Percentiles rank a stretch among this genome's conserved stretches.
Evolutionary conservation across 2,113 vertebrate genomes (phyloP).

Genomic region (Cyanistes caeruleus): DNA sequence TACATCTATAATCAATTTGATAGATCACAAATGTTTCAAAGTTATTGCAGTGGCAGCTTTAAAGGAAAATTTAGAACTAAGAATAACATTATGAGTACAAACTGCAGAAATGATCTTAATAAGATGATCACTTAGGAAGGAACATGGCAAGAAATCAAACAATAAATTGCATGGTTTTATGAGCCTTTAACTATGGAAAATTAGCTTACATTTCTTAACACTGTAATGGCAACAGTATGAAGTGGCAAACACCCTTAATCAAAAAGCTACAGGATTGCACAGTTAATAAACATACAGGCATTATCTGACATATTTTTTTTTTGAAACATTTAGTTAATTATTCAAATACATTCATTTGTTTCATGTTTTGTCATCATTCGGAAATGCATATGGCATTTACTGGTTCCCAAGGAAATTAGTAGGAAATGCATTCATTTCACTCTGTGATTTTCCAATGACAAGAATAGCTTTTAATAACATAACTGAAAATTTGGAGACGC

Average conservation of each 20-base stretch:
- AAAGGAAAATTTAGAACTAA: constrained; percentile 1
- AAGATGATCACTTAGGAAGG: not conserved
- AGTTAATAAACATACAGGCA: not conserved
- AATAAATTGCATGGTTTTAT: not conserved
- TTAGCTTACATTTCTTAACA: not conserved
- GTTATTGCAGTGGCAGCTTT: not conserved
- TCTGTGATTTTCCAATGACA: not conserved
- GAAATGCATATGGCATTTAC: not conserved
- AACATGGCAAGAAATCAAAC: constrained; percentile 10
- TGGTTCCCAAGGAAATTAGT: not conserved
- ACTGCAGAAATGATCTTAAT: not conserved
- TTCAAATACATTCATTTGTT: not conserved
- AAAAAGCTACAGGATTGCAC: not conserved
- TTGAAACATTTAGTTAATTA: not conserved
- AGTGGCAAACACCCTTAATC: not conserved
- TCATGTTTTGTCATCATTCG: not conserved
- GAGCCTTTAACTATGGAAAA: not conserved
- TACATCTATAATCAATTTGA: not conserved
- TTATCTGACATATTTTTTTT: not conserved
- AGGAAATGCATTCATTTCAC: not conserved
- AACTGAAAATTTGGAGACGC: not conserved
- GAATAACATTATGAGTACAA: not conserved
- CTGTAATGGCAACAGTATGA: not conserved
- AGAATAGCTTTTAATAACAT: not conserved
- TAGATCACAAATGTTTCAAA: not conserved